Percentiles rank a stretch among this genome's conserved stretches.
These are phyloP conservation scores for Glaucidium brasilianum DNA, from an alignment of 2,113 vertebrate genomes.

Conservation along the genomic window DNA sequence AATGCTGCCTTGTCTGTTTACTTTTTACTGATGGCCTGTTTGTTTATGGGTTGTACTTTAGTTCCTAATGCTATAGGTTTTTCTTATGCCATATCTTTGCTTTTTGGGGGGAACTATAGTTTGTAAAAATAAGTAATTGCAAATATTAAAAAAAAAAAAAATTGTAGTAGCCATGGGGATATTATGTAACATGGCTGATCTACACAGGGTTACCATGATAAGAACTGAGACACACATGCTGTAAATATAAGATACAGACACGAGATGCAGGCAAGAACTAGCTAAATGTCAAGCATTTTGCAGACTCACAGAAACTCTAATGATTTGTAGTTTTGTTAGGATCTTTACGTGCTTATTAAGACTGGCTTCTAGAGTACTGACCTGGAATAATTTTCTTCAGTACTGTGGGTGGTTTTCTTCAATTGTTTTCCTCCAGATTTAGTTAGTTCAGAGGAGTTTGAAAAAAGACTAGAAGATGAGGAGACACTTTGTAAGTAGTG, in stretches of 20 bases:
- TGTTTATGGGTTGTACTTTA: neutral
- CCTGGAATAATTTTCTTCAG: neutral
- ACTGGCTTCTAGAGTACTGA: neutral
- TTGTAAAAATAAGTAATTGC: neutral
- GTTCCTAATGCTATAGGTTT: neutral
- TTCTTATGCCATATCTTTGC: neutral
- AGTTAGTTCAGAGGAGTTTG: neutral
- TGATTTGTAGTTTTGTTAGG: neutral
- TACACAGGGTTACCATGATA: neutral
- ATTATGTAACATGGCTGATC: slow-evolving; percentile 30
- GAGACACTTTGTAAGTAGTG: neutral
- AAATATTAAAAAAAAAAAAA: neutral
- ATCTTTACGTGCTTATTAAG: neutral
- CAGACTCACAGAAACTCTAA: neutral
- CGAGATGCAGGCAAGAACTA: neutral
- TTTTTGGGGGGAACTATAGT: neutral
- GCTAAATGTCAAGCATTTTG: neutral
- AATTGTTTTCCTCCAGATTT: neutral
- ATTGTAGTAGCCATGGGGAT: neutral
- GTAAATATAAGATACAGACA: neutral
- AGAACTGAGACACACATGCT: neutral
- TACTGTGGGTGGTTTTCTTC: neutral
- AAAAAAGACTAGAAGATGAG: neutral
- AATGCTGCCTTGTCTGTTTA: neutral
- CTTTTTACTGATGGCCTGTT: neutral